Evolutionary conservation across 2,888 invertebrate species (phyloP).

Genomic region (Caradrina kadenii): DNA sequence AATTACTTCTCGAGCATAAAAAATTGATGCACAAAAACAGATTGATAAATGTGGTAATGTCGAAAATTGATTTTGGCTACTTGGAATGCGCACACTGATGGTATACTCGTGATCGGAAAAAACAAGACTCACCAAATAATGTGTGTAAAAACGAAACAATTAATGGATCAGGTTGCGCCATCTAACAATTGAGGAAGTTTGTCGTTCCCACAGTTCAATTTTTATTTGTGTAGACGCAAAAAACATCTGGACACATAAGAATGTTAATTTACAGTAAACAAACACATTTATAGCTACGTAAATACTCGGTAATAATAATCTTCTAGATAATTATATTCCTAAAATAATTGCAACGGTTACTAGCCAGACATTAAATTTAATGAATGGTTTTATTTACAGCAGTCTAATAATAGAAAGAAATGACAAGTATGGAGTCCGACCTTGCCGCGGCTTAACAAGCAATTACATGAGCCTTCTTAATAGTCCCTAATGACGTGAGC

Average conservation of each 20-base stretch:
- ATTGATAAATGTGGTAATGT: conserved; percentile 21
- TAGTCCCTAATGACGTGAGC: conserved; percentile 79
- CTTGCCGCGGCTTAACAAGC: conserved; percentile 66
- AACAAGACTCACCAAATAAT: conserved; percentile 1
- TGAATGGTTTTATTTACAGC: conserved; percentile 55
- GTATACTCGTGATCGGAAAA: conserved; percentile 20
- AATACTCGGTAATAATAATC: background rate
- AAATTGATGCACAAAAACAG: conserved; percentile 39
- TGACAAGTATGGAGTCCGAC: conserved; percentile 66
- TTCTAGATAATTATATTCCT: conserved; percentile 5
- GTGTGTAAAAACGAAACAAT: conserved; percentile 12
- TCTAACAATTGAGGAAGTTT: conserved; percentile 27
- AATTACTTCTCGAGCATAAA: conserved; percentile 53
- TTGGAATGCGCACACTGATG: background rate
- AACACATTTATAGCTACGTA: background rate
- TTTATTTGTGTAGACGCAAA: background rate
- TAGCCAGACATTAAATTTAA: conserved; percentile 45
- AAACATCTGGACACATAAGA: background rate
- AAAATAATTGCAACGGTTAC: conserved; percentile 20
- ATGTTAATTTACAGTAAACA: background rate
- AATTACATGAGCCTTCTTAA: conserved; percentile 78
- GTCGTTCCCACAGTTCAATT: background rate
- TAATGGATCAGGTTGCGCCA: conserved; percentile 17
- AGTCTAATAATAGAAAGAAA: conserved; percentile 69
- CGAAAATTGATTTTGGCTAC: conserved; percentile 27